Percentiles rank a stretch among this genome's conserved stretches.
These are phyloP conservation scores for Phaethornis superciliosus DNA, from an alignment of 2,113 vertebrate species.

Conservation along the genomic window DNA sequence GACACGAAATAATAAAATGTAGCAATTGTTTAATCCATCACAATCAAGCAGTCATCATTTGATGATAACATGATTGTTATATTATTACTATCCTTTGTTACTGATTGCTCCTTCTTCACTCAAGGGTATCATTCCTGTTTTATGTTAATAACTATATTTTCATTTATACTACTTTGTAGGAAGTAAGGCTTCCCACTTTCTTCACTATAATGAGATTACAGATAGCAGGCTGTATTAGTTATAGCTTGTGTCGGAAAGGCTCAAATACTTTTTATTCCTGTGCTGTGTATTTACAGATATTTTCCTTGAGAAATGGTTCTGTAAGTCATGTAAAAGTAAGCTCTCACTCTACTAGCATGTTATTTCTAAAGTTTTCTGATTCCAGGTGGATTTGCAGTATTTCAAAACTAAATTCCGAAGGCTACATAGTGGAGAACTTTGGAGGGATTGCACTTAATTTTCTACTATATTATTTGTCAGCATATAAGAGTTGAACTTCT, in stretches of 20 bases:
- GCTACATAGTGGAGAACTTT: background rate
- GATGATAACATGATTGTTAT: conserved; percentile 64
- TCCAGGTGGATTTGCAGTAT: background rate
- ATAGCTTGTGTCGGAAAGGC: background rate
- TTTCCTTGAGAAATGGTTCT: background rate
- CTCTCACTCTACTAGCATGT: background rate
- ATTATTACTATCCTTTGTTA: conserved; percentile 59
- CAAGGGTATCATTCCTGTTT: conserved; percentile 43
- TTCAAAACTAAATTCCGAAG: background rate
- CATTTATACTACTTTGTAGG: conserved; percentile 2
- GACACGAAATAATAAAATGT: conserved; percentile 60
- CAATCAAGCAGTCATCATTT: conserved; percentile 62
- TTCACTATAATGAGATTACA: background rate
- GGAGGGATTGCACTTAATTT: background rate
- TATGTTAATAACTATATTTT: conserved; percentile 39
- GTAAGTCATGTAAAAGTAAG: background rate
- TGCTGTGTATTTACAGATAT: background rate
- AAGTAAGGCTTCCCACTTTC: background rate
- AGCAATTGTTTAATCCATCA: conserved; percentile 72
- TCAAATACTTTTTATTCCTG: background rate
- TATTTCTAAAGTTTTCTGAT: background rate
- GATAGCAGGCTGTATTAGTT: background rate
- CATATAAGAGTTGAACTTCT: background rate
- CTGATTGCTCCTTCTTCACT: conserved; percentile 57
- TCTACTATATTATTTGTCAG: background rate